phyloP scores from a whole-genome alignment of 2,797 vertebrate species.

The Streptopelia turtur region DNA sequence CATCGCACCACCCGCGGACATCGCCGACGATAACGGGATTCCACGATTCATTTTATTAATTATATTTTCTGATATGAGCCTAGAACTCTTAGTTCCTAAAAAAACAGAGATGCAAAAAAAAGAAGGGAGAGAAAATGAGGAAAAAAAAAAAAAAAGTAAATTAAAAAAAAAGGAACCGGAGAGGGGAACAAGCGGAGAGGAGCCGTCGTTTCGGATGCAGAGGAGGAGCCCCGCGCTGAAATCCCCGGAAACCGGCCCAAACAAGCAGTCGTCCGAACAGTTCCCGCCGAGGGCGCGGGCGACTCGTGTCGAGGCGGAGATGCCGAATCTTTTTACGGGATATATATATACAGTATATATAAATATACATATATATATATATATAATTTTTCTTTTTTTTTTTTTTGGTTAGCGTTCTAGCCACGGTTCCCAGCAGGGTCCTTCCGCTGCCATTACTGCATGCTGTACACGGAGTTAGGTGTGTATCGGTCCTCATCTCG shows the following conservation, averaged over 20 bases:
- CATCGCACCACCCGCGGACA: constrained; percentile 70
- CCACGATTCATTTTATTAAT: constrained; percentile 80
- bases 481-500: constrained; percentile 75
- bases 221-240: neutral
- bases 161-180: neutral
- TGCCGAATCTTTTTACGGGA: constrained; percentile 74
- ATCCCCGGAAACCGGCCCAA: neutral
- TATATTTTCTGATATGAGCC: constrained; percentile 80
- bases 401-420: constrained; percentile 74
- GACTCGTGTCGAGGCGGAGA: constrained; percentile 53
- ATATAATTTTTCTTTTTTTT: constrained; percentile 56
- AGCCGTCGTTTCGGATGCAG: neutral
- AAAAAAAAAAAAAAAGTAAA: neutral
- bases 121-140: neutral
- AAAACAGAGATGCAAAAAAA: constrained; percentile 63
- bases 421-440: constrained; percentile 75
- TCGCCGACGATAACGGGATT: constrained; percentile 76
- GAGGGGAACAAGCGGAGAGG: neutral
- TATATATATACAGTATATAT: constrained; percentile 75
- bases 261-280: constrained; percentile 37
- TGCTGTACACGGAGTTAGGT: constrained; percentile 82
- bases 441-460: constrained; percentile 80
- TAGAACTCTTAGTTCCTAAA: constrained; percentile 78
- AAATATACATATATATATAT: constrained; percentile 69
- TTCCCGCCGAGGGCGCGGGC: constrained; percentile 34